A percentile compares a stretch with the other conserved stretches of the same genome.
phyloP scores from a whole-genome alignment of 2,797 vertebrate species.

The Sebastes vulpes region DNA sequence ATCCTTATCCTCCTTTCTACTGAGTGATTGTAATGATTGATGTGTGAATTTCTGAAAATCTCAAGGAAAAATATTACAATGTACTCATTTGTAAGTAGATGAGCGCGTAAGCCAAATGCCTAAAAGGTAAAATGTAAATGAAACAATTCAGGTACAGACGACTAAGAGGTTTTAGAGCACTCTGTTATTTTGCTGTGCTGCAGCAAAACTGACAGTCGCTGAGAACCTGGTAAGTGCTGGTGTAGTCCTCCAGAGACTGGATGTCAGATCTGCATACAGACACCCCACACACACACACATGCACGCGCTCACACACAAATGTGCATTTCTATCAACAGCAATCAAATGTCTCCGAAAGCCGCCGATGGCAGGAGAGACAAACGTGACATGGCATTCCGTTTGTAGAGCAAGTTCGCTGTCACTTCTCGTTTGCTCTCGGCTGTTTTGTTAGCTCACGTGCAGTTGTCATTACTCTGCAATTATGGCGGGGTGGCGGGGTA shows the following conservation, averaged over 20 bases:
- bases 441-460: constrained; percentile 50
- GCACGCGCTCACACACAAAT: neutral
- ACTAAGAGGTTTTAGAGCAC: constrained; percentile 25
- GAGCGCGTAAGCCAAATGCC: neutral
- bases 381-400: constrained; percentile 58
- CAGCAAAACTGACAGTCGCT: constrained; percentile 43
- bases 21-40: neutral
- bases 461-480: constrained; percentile 73
- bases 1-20: neutral
- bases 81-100: neutral
- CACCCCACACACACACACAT: neutral
- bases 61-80: neutral
- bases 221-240: constrained; percentile 46
- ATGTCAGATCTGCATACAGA: constrained; percentile 40
- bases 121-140: constrained; percentile 13
- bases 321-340: constrained; percentile 6
- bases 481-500: constrained; percentile 28
- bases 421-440: constrained; percentile 67
- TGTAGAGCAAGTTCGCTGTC: constrained; percentile 70
- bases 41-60: neutral
- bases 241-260: constrained; percentile 47
- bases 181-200: constrained; percentile 30
- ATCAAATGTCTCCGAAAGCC: constrained; percentile 38
- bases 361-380: constrained; percentile 41
- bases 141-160: constrained; percentile 13